Evolutionary conservation across 2,797 vertebrate species (phyloP).

Genomic region (Sitta carolinensis): DNA sequence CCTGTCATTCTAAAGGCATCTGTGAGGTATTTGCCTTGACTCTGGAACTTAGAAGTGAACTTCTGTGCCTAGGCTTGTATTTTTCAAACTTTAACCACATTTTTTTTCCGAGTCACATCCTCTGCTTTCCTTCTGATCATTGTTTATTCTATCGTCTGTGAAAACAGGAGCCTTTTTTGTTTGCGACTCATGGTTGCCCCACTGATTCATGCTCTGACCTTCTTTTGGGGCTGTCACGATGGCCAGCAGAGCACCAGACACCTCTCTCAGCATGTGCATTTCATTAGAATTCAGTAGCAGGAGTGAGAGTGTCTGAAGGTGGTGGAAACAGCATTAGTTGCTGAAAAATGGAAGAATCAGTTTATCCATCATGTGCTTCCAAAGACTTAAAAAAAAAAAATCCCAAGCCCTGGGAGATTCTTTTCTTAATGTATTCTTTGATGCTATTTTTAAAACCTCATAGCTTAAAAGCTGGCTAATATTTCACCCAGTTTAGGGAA

Average conservation of each 20-base stretch:
- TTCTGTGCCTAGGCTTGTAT: conserved; percentile 60
- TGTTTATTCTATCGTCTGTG: conserved; percentile 54
- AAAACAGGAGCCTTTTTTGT: conserved; percentile 63
- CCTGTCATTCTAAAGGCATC: conserved; percentile 64
- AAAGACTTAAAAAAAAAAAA: background rate
- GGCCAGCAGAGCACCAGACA: conserved; percentile 36
- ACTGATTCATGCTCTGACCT: conserved; percentile 62
- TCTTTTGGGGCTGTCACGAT: background rate
- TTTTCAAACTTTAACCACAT: conserved; percentile 63
- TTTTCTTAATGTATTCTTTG: conserved; percentile 19
- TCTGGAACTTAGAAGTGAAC: conserved; percentile 54
- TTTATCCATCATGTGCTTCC: conserved; percentile 45
- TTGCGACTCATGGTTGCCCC: conserved; percentile 10
- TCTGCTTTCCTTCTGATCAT: conserved; percentile 57
- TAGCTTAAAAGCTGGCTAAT: conserved; percentile 3
- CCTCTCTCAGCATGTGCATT: conserved; percentile 28
- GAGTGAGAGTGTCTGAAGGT: conserved; percentile 57
- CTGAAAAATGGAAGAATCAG: conserved; percentile 36
- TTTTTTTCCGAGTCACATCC: conserved; percentile 50
- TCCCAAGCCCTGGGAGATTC: background rate
- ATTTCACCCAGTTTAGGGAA: conserved; percentile 26
- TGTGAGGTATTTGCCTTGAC: conserved; percentile 58
- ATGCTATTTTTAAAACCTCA: background rate
- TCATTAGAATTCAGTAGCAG: conserved; percentile 35
- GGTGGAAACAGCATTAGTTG: conserved; percentile 60